Evolutionary conservation across 2,888 invertebrate species (phyloP).

Genomic region (Cheilosia urbana): DNA sequence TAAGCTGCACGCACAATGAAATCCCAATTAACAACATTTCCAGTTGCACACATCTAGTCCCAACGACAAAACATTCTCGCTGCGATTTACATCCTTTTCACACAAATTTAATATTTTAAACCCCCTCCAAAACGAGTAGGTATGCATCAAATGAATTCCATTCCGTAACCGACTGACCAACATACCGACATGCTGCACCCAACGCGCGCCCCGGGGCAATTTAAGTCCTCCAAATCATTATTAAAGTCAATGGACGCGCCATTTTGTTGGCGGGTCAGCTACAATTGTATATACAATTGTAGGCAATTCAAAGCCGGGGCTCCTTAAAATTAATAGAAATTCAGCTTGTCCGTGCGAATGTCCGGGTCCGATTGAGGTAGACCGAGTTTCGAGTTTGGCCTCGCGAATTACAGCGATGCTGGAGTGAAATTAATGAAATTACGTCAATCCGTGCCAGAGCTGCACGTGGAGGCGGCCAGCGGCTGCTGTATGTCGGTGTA

Average conservation of each 20-base stretch:
- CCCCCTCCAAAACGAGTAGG: neutral
- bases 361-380: slow-evolving; percentile 53
- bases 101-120: slow-evolving; percentile 23
- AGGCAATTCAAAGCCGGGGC: neutral
- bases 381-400: slow-evolving; percentile 68
- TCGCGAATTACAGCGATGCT: slow-evolving; percentile 42
- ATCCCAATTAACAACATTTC: slow-evolving; percentile 43
- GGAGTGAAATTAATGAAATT: slow-evolving; percentile 67
- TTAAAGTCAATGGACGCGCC: slow-evolving; percentile 60
- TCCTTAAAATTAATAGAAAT: slow-evolving; percentile 61
- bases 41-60: slow-evolving; percentile 38
- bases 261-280: slow-evolving; percentile 6
- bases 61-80: neutral
- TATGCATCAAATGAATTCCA: slow-evolving; percentile 16
- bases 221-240: slow-evolving; percentile 58
- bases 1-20: slow-evolving; percentile 29
- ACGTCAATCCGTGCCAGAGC: slow-evolving; percentile 67
- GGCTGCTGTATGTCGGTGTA: slow-evolving; percentile 1
- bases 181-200: slow-evolving; percentile 16
- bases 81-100: neutral
- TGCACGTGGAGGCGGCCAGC: slow-evolving; percentile 39
- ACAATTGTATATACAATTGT: no score
- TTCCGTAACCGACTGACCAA: slow-evolving; percentile 15
- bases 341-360: slow-evolving; percentile 42
- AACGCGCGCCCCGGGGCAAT: neutral